Evolutionary conservation across 2,797 vertebrate genomes (phyloP), one percentile per base, ranked within the genome.

Genomic region (Cichlasoma orientale): DNA sequence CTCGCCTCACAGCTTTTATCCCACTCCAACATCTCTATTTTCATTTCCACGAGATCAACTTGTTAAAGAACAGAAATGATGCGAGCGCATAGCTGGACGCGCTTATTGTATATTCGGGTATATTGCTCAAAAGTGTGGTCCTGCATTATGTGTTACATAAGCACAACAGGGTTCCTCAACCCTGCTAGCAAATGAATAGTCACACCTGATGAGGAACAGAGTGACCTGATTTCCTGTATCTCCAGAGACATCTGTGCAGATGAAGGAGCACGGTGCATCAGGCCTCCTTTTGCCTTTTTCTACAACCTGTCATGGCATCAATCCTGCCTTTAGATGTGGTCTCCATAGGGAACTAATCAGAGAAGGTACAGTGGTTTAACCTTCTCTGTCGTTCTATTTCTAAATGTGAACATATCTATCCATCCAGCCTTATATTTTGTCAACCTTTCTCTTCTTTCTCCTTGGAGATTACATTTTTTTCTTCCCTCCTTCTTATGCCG

Each of bases 251-350:
- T 88, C 75, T 89, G 83, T 82, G 88, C 88, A 86, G 85, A 93
- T 89, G 92, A 93, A 93, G 92, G 86, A 89, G 84, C 31, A 23
- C 58, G 16, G 69, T 82, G 88, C 90, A 84, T 90, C 88, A 82
- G 79, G 83, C 84, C 92, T 88, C 86, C 70, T 56, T 83, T 90
- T 86, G 90, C 80, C 82, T 86, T 86, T 86, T 87, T 81, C 89
- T 76, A n/a, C 90, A 90, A 74, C 87, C 92, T 94, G 93, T 93
- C 94, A 94, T 80, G 84, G 85, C 90, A 91, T 93, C 92, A 93
- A 84, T 92, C 87, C 85, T 82, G 83, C 83, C 85, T 91, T 93
- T 79, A 86, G 91, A 92, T 90, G 89, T 90, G 81, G 83, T 85
- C 79, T 91, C 91, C 79, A 72, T 56, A 54, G 93, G 92, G 93